Evolutionary conservation across 2,113 vertebrate genomes (phyloP).

Genomic region (Cervus canadensis): DNA sequence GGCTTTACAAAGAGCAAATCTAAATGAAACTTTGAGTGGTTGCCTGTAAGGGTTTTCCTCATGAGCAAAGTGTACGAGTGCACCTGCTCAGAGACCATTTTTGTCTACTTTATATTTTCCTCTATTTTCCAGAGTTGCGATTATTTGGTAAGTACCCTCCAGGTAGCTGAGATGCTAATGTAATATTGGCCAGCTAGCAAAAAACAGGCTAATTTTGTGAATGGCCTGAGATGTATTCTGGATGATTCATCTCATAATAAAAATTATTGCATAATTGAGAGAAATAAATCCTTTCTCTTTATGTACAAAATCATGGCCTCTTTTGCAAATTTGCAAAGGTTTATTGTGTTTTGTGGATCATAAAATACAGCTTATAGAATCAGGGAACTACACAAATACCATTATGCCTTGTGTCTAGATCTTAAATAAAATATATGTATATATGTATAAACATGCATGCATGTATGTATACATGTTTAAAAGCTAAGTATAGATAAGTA

Average conservation of each 20-base stretch:
- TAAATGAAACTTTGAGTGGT: neutral
- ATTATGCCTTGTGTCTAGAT: neutral
- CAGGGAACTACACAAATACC: neutral
- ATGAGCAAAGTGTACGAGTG: neutral
- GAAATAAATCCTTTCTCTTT: neutral
- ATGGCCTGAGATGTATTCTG: neutral
- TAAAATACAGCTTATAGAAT: neutral
- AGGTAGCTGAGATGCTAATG: neutral
- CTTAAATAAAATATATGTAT: neutral
- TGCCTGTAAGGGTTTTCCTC: neutral
- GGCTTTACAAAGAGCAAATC: neutral
- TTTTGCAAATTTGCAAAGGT: neutral
- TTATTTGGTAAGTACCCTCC: neutral
- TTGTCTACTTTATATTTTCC: neutral
- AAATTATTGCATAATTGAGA: neutral
- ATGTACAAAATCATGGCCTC: neutral
- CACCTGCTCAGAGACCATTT: neutral
- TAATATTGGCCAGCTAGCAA: neutral
- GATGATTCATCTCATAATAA: slow-evolving; percentile 26
- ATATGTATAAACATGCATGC: too few relatives aligned
- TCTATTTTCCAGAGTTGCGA: neutral
- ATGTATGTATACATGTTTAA: neutral
- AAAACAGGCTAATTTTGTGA: slow-evolving; percentile 3
- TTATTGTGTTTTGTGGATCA: neutral
- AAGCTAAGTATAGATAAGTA: neutral